Evolutionary conservation across 2,888 invertebrate species (phyloP), one percentile per base, ranked within the genome.

Genomic region (Eurytoma adleriae): DNA sequence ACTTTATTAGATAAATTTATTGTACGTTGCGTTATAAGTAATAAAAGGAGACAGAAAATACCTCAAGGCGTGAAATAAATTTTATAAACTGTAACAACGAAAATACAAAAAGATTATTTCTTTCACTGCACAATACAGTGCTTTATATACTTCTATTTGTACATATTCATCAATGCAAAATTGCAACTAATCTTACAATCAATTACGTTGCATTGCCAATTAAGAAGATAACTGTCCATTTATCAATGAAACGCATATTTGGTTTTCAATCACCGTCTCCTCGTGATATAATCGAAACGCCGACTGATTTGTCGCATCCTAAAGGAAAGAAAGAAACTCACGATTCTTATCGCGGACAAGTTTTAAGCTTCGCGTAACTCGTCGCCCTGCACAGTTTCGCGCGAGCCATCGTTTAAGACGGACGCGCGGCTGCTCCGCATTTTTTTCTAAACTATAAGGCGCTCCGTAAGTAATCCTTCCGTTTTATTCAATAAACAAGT

Each of bases 341-440:
- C 40, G 71, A 78, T 74, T 27, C 13, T 74, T 78, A 70, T 78
- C 72, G 75, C 66, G 61, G 54, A 30, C 75, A 62, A 74, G 67
- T 75, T 71, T 75, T 78, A 78, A 78, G 74, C 78, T 81, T 64
- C 71, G 71, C 75, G 78, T 68, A 68, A 67, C 78, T 20, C 74
- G 69, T 12, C 61, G 71, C 66, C 69, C 76, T 64, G 79, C 76
- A 59, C 82, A 82, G 82, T 82, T 79, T 77, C 69, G 73, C 73
- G 78, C 74, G 70, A 82, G 61, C 77, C 79, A 56, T 50, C 79
- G 79, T n/a, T 64, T 77, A 70, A 79, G 82, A 82, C 82, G 50
- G 79, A 79, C 79, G 77, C 62, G 79, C 67, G 48, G 56, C 54
- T 68, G 20, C 67, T 67, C 7, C 54, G 64, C 30, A n/a, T n/a